Base-by-base conservation (phyloP, 1,140 invertebrate genomes). In the Cotesia typhae region DNA sequence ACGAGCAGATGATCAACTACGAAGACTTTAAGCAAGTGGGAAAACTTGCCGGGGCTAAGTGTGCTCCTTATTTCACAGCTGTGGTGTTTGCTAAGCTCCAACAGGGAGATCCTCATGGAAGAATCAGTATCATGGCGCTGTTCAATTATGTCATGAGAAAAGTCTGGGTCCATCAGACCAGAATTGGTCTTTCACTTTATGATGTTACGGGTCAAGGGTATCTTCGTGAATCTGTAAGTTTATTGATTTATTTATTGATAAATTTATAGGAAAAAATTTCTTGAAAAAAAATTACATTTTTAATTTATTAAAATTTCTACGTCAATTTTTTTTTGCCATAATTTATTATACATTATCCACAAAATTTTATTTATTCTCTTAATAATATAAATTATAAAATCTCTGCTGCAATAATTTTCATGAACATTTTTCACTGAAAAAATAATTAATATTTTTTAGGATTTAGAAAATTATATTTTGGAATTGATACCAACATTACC, bases 111-210 rank as follows among this genome's bases (percentile, higher is more conserved):
- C 90, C 92, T 0, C 92, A 94, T 84, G 95, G 95, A 9, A 87
- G 93, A 71, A 92, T 96, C 4, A 92, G 92, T 52, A 94, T 94
- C 3, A 91, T 92, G 82, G 93, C 94, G 6, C 89, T 98, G 57
- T 98, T 98, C 82, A 98, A 98, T 79, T 98, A 98, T 84, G 92
- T 96, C 0, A 98, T 98, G 95, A 89, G 95, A 17, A 95, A 97
- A 85, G 93, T 96, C 4, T 98, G 96, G 96, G 85, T 97, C 5
- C 93, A 95, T 80, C 96, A 98, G 84, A 98, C 96, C 1, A 88
- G 96, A 80, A 96, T 98, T 74, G 95, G 95, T 0, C 87, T 98
- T 4, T 97, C 96, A 0, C 87, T 98, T 4, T 98, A 98, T 84
- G 97, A 99, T 88, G 92, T 94, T 4, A 92, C 93, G 12, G 97